Evolutionary conservation across 2,797 vertebrate species (phyloP), one percentile per base, ranked within the genome.

Genomic region (Oceanodroma leucorhoa): DNA sequence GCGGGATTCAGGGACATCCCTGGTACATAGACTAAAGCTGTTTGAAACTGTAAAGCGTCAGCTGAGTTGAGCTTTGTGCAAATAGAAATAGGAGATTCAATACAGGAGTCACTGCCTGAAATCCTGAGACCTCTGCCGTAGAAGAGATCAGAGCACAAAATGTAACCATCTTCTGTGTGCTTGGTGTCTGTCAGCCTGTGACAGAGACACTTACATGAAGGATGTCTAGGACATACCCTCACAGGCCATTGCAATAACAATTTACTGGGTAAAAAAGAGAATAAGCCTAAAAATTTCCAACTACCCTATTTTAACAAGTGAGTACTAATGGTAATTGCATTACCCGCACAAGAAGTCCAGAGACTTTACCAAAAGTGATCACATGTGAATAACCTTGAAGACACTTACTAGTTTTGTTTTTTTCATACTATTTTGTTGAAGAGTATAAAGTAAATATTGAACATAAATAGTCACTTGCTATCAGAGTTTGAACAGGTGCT

Each of bases 401-500:
- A 84, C 32, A 64, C 79, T 79, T 90, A 94, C 9, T 54, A 53
- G 84, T 87, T 93, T 81, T 84, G 70, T 0, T 43, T 83, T 97
- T 91, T 94, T 58, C 38, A 11, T n/a, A 91, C 58, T 64, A 82
- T 90, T 96, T 90, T 96, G 72, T 95, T 95, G 96, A 96, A 94
- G 91, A 93, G 55, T 78, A 83, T 62, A 93, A 96, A 94, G 83
- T 93, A 97, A 98, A 97, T 96, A 96, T 24, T 96, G 83, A 95
- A 96, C 85, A 97, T 90, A 97, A 98, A 97, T 84, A 96, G 75
- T 88, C 70, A 64, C 89, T 94, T 91, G 84, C 79, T 82, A 71
- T 87, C 70, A 93, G 95, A 96, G 96, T 98, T 98, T 98, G 97
- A 98, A 98, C 97, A 98, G 98, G 96, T 98, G 97, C 95, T 96